Conservation (phyloP, 1,140 invertebrate species). For the Bathynomus jamesi region DNA sequence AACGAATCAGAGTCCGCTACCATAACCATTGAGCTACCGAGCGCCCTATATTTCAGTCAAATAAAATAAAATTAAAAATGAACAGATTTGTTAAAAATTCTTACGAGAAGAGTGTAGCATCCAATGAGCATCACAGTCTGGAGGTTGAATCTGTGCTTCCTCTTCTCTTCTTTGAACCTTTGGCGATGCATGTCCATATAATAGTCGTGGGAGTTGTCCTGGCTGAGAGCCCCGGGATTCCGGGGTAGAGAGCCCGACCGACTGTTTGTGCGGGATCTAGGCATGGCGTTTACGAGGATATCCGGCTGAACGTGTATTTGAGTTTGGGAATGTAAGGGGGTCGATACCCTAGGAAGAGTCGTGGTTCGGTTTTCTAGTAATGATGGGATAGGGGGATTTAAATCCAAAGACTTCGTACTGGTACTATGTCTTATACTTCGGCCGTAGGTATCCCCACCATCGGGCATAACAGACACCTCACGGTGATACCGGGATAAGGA, state of each 20-base stretch:
- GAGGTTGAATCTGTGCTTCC: slow-evolving; percentile 33
- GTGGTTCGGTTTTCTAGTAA: neutral
- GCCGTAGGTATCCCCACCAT: slow-evolving; percentile 10
- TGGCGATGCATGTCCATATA: slow-evolving; percentile 26
- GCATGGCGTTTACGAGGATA: neutral
- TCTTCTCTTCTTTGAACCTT: slow-evolving; percentile 26
- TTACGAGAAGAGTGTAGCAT: slow-evolving; percentile 34
- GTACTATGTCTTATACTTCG: slow-evolving; percentile 3
- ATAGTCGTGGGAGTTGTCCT: slow-evolving; percentile 36
- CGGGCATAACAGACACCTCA: slow-evolving; percentile 12
- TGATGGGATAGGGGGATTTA: neutral
- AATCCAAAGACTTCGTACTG: slow-evolving; percentile 7
- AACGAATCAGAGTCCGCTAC: no score
- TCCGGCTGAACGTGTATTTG: neutral
- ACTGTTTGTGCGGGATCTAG: slow-evolving; percentile 3
- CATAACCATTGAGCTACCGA: no score
- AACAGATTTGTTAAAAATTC: no score
- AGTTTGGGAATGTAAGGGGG: neutral
- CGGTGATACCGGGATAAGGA: slow-evolving; percentile 8
- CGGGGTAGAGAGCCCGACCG: slow-evolving; percentile 3
- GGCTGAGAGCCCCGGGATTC: slow-evolving; percentile 5
- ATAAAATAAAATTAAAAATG: no score
- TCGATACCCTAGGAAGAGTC: neutral
- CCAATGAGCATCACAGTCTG: slow-evolving; percentile 35
- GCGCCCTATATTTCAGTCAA: no score